Evolutionary conservation across 2,113 vertebrate species (phyloP), one percentile per base, ranked within the genome.

Genomic region (Pelecanoides urinatrix): DNA sequence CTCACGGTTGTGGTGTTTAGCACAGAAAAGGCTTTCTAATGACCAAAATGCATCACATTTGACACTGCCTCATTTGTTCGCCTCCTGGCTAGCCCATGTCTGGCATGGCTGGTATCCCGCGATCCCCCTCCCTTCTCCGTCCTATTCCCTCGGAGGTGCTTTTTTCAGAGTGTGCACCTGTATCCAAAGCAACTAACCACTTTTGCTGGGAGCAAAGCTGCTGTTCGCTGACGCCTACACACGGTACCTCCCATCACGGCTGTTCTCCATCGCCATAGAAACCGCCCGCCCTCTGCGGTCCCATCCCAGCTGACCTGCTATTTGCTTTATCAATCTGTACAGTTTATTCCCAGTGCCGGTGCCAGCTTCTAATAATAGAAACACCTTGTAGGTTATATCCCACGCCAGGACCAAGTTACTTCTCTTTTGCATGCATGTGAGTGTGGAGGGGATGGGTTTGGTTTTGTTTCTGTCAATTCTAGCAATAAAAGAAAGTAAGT

Each of bases 201-300:
- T 93, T 83, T 6, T 53, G 79, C 80, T 65, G 79, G 88, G 94
- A 95, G 79, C 1, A 13, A 42, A 86, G 92, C 86, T 90, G 80
- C 89, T 36, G n/a, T 15, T 90, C 3, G 4, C 89, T 63, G 73
- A 95, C 73, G 20, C 97, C 97, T 20, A 96, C 97, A 73, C 96
- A 23, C 3, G 11, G 26, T 38, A 27, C 94, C 86, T 94, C 95
- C 93, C 96, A 63, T 86, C 84, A 38, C 22, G 22, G 96, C 78
- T 75, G 68, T 67, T 96, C 94, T 91, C 52, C 74, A 94, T 98
- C 30, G 5, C 97, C 96, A 97, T 97, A 50, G 98, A 93, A 97
- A 98, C 97, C 47, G 9, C 85, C 77, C 88, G 96, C 90, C 86
- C 89, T 90, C 91, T 83, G 86, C 10, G 2, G 16, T 42, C 79